Evolutionary conservation across 2,888 invertebrate species (phyloP).

Genomic region (Melinaea menophilus): DNA sequence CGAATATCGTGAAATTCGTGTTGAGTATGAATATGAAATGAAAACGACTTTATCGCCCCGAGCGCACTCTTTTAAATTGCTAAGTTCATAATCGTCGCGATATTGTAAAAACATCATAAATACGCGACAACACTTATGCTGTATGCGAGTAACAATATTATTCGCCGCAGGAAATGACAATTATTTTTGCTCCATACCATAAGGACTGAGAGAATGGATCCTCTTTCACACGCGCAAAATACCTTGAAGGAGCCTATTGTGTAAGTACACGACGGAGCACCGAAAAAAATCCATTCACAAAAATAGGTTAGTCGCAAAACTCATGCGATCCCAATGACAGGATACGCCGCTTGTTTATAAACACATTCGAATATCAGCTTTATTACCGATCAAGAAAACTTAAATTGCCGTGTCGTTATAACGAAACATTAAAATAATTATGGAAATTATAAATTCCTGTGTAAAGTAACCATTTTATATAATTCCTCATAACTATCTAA

Average conservation of each 20-base stretch:
- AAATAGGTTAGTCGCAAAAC: slow-evolving; percentile 73
- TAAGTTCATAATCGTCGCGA: slow-evolving; percentile 45
- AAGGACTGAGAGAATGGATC: slow-evolving; percentile 65
- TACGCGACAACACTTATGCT: slow-evolving; percentile 39
- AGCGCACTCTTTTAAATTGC: slow-evolving; percentile 48
- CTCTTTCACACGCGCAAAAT: slow-evolving; percentile 75
- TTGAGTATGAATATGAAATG: too few species aligned
- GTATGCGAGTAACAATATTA: slow-evolving; percentile 42
- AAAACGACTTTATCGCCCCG: slow-evolving; percentile 28
- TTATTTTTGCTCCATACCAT: slow-evolving; percentile 72
- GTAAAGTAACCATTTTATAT: slow-evolving; percentile 13
- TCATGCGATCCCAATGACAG: slow-evolving; percentile 29
- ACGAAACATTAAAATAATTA: slow-evolving; percentile 26
- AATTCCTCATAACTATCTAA: slow-evolving; percentile 32
- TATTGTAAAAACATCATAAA: slow-evolving; percentile 46
- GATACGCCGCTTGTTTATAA: slow-evolving; percentile 20
- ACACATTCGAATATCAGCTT: slow-evolving; percentile 19
- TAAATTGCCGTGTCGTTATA: slow-evolving; percentile 14
- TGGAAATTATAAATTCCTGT: slow-evolving; percentile 26
- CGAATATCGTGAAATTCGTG: too few species aligned
- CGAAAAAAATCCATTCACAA: slow-evolving; percentile 76
- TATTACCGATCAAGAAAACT: slow-evolving; percentile 15
- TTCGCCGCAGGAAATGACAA: slow-evolving; percentile 77
- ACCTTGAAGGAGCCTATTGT: slow-evolving; percentile 69
- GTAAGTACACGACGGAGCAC: slow-evolving; percentile 46